Conservation (phyloP, 2,113 vertebrate genomes). For the Corynorhinus townsendii region DNA sequence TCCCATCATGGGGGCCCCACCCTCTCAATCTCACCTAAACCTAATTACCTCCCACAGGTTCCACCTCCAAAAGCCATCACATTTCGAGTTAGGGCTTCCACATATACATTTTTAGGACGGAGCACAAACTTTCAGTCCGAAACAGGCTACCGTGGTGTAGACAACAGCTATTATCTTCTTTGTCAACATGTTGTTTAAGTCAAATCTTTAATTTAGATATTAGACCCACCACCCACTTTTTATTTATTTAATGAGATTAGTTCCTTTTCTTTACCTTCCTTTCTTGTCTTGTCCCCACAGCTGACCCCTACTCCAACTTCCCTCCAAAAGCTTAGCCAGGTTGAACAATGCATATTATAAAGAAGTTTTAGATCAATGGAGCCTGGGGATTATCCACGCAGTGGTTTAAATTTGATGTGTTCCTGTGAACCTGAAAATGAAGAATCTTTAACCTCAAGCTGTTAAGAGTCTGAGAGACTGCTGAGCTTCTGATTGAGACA, state of each 20-base stretch:
- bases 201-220: accelerated
- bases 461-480: slow-evolving; percentile 26
- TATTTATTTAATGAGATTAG: background rate
- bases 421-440: slow-evolving; percentile 65
- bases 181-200: accelerated
- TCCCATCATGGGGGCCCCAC: background rate
- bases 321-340: background rate
- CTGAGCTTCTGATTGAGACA: slow-evolving; percentile 61
- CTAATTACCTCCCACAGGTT: background rate
- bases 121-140: background rate
- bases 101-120: background rate
- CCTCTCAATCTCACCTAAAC: background rate
- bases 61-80: background rate
- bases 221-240: background rate
- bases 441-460: slow-evolving; percentile 57
- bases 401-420: slow-evolving; percentile 42
- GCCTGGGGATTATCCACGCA: slow-evolving; percentile 19
- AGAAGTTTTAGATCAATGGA: slow-evolving; percentile 18
- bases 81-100: background rate
- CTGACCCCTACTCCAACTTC: accelerated
- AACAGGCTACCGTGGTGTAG: background rate
- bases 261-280: background rate
- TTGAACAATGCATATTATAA: background rate
- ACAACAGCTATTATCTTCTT: background rate
- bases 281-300: background rate